Base-by-base conservation (phyloP, 30 jellyfish, hydroid and myxozoan species). In the Catostylus mosaicus region DNA sequence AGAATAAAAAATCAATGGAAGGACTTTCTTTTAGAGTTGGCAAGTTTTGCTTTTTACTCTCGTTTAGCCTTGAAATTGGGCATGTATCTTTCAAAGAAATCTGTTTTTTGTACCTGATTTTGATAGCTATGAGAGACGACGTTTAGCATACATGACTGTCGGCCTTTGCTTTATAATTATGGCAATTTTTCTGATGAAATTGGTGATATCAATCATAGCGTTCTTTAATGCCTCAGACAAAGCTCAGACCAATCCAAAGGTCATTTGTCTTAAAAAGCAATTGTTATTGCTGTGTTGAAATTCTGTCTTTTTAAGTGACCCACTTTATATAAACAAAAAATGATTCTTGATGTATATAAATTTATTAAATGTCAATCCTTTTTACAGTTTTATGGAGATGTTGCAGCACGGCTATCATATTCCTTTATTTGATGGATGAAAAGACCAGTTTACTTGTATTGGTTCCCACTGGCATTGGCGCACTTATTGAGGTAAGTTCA, bases 381-480 rank as follows among this genome's bases (percentile, higher is more conserved):
- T 54, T 83, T 51, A 3, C 67, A 94, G 99, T 95, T 10, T 50
- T 95, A 1, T 95, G 99, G 99, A 83, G 99, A 56, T 88, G 97
- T 78, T 78, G 91, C 72, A 89, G 98, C 67, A 95, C 99, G 22
- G 90, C 92, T 8, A 95, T 95, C 10, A 95, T 95, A 30, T 95
- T 95, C 72, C 88, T 95, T 7, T 95, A 95, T 67, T 61, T 95
- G 38, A 30, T 88, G 92, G 99, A 95, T 57, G 97, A 95, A 54
- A 80, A 95, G 71, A 89, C 99, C 43, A 95, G 99, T 63, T 64
- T 88, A 5, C 81, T 95, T 57, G 99, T 95, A 19, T 75, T 95
- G 51, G 97, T 95, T 40, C 99, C 99, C 7, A 97, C 99, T 23
- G 99, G 99, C 9, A 85, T 95, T 65, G 99, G 99, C 19, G 68